These are phyloP conservation scores for Actinernus sp. DNA, from an alignment of 92 coral and sea anemone genomes.

Conservation along the genomic window DNA sequence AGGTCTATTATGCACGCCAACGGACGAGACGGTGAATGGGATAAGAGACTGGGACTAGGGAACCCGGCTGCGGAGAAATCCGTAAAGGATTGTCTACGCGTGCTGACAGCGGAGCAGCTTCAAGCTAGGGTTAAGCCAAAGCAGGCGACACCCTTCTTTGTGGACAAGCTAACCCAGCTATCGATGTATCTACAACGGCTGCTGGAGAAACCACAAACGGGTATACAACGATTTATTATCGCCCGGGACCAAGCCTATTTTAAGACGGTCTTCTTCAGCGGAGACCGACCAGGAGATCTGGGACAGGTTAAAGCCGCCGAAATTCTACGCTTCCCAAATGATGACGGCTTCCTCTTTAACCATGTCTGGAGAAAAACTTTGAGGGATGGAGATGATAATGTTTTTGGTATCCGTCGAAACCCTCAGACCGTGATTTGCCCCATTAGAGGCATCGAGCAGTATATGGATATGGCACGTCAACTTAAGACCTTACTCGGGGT, in stretches of 20 bases:
- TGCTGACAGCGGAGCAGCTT: constrained; percentile 66
- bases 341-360: too few species aligned
- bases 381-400: too few species aligned
- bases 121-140: constrained; percentile 59
- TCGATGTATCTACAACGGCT: constrained; percentile 8
- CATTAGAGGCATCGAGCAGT: too few species aligned
- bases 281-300: constrained; percentile 60
- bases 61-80: constrained; percentile 69
- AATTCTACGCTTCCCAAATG: constrained; percentile 57
- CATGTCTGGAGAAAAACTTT: too few species aligned
- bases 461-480: too few species aligned
- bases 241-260: constrained; percentile 58
- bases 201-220: not conserved
- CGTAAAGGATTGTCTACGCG: constrained; percentile 38
- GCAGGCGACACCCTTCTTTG: constrained; percentile 64
- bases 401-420: too few species aligned
- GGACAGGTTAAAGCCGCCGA: constrained; percentile 34
- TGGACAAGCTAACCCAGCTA: constrained; percentile 30
- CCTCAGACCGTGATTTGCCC: too few species aligned
- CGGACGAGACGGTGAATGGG: constrained; percentile 57
- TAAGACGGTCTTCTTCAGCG: constrained; percentile 33
- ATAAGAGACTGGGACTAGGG: constrained; percentile 40
- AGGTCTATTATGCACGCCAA: constrained; percentile 41
- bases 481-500: too few species aligned
- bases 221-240: constrained; percentile 16